A percentile compares a stretch with the other conserved stretches of the same genome.
phyloP scores from a whole-genome alignment of 2,113 vertebrate genomes.

The Platycercus adscitus region DNA sequence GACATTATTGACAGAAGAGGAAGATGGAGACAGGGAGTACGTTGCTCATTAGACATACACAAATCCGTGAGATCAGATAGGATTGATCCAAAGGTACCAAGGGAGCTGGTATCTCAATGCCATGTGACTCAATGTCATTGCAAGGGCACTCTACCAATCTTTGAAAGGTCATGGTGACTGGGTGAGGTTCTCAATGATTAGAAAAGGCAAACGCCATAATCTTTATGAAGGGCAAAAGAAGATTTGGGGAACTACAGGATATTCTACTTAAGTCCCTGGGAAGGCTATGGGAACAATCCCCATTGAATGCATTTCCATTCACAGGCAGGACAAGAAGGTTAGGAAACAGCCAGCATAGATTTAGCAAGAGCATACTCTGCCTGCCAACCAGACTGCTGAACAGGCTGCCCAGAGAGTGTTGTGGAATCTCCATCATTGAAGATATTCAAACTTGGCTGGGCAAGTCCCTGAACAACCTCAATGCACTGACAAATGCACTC shows the following conservation, averaged over 20 bases:
- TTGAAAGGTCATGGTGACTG: not conserved
- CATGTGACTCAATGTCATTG: not conserved
- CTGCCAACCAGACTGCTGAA: not conserved
- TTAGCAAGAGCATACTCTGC: not conserved
- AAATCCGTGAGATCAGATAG: not conserved
- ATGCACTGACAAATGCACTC: not conserved
- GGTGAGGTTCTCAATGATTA: not conserved
- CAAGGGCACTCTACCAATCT: not conserved
- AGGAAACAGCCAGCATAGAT: not conserved
- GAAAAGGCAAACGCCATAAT: not conserved
- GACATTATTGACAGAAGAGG: not conserved
- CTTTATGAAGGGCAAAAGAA: not conserved
- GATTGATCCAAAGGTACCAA: not conserved
- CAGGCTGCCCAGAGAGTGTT: not conserved
- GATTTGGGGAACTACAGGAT: not conserved
- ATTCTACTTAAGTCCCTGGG: not conserved
- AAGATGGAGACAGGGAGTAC: not conserved
- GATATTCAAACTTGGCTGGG: not conserved
- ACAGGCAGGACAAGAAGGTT: not conserved
- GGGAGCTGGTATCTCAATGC: not conserved
- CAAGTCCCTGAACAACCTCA: not conserved
- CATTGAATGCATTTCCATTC: not conserved
- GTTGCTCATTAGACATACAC: not conserved
- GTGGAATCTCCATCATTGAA: not conserved
- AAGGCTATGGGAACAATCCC: not conserved